Conservation (phyloP, 2,113 vertebrate genomes). For the Lagopus muta region DNA sequence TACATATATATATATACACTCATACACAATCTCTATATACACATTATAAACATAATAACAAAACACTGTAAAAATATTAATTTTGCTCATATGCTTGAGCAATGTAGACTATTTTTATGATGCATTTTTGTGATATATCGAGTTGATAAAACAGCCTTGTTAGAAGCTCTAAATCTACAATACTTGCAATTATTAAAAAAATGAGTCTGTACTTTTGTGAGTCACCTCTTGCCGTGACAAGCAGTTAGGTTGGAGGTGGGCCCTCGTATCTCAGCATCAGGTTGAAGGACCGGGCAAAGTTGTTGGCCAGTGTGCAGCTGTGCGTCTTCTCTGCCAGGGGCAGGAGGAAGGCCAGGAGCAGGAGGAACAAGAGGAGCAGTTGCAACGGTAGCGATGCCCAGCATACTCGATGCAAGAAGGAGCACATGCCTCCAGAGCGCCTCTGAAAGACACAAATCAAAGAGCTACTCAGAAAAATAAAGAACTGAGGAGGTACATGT, state of each 20-base stretch:
- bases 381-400: constrained; percentile 86
- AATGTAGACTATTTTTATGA: not conserved
- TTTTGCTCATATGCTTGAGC: constrained; percentile 30
- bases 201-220: not conserved
- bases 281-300: constrained; percentile 91
- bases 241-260: constrained; percentile 87
- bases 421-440: constrained; percentile 34
- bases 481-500: not conserved
- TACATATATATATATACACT: not conserved
- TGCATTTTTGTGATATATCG: not conserved
- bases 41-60: constrained; percentile 62
- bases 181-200: not conserved
- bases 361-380: constrained; percentile 83
- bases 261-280: constrained; percentile 89
- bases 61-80: constrained; percentile 57
- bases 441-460: constrained; percentile 69
- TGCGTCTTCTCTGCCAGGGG: constrained; percentile 81
- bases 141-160: not conserved
- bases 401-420: constrained; percentile 81
- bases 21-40: constrained; percentile 24
- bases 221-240: not conserved
- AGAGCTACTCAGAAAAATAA: not conserved
- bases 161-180: not conserved
- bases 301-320: constrained; percentile 91
- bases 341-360: constrained; percentile 89